Base-by-base conservation (phyloP, 2,888 invertebrate species). In the Meteorus cinctellus region DNA sequence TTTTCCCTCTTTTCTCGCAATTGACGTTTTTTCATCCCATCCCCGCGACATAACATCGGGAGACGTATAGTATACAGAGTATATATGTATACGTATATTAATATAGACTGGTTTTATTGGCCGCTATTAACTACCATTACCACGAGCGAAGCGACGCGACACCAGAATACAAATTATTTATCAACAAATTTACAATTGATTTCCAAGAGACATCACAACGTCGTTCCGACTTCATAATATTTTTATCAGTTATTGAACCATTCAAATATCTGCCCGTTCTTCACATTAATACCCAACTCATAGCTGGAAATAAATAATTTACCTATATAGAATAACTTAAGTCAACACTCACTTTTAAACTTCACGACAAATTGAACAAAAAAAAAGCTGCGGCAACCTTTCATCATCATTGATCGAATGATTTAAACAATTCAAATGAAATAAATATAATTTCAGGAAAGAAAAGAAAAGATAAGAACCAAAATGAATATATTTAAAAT, bases 121-220 rank as follows among this genome's bases (percentile, higher is more conserved):
- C 69, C 66, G 75, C 79, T 76, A 80, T 81, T 81, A 81, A 78
- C 72, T 74, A 74, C 80, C 77, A 80, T 81, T 81, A 81, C 79
- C 78, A 80, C 80, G 77, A 77, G 79, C 80, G 74, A 79, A 76
- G 70, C 77, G 76, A 79, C 74, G 77, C 76, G 69, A 48, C 70
- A 74, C 62, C 77, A 75, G 75, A 78, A 79, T 82, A 84, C 82
- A 81, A 84, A 85, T 84, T 84, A 81, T 79, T 70, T 70, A 81
- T 79, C 80, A 80, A 83, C 81, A 82, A 81, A 81, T 81, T 82
- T 81, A 77, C 82, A 78, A 78, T 69, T 79, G 81, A 84, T 84
- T 82, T 83, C 81, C 82, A 81, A 82, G 81, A 80, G 68, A 82
- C 81, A 83, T 84, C 80, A 76, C 79, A 79, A 77, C 78, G 79